Base-by-base conservation (phyloP, 2,888 invertebrate species). In the Linnaemya tessellans region DNA sequence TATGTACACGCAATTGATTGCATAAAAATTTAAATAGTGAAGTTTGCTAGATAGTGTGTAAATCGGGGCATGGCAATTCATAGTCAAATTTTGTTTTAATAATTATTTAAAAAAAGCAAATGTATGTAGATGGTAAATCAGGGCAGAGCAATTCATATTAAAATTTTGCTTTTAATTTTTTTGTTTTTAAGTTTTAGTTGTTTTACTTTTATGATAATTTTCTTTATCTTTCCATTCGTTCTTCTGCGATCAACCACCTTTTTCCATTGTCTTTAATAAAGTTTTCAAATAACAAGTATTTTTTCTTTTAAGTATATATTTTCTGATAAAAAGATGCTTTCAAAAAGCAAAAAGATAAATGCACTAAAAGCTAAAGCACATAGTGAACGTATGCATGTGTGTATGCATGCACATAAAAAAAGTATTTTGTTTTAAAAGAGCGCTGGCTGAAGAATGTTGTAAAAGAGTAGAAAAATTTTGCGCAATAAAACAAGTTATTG, bases 281-380 rank as follows among this genome's bases (percentile, higher is more conserved):
- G 22, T n/a, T 22, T 54, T 22, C 20, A 22, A 54, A 22, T n/a
- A 58, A 58, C 56, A 58, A 58, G 56, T 58, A 22, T 58, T 25
- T 30, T 30, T 58, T 15, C 56, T 30, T 58, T 58, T 58, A 30
- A 2, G 30, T 58, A n/a, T 54, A 3, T 22, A 22, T 25, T 25
- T 54, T 11, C 22, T 54, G 22, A 3, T 10, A 54, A 54, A 54
- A 22, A 54, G 13, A 54, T 54, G 1, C 22, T 54, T 22, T 54
- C 20, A 10, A 22, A 25, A 54, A 22, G 22, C 22, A 54, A 54
- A 25, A 54, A 11, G 22, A 13, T 22, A 54, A 25, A 10, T 22
- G 11, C 13, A 54, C 5, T 54, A 22, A 54, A 51, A 54, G 13
- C 13, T 10, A 49, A 8, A 20, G 8, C 49, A 10, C 2, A 49